Base-by-base conservation (phyloP, 2,797 vertebrate genomes). In the Urocyon cinereoargenteus region DNA sequence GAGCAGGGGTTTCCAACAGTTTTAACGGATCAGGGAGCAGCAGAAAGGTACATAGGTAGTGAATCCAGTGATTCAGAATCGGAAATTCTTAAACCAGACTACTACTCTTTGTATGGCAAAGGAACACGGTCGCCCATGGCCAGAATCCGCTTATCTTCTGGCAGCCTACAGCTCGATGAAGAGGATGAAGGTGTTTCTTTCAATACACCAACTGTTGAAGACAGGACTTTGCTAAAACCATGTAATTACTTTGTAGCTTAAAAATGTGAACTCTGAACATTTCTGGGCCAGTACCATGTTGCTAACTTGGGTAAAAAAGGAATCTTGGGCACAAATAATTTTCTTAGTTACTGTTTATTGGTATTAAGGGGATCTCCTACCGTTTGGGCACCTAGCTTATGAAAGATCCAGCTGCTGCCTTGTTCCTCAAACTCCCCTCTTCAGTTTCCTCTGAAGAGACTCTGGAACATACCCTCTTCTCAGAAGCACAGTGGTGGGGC, bases 11-110 rank as follows among this genome's bases (percentile, higher is more conserved):
- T 97, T 26, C 97, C 98, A 1, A 98, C 99, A 15, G 98, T 98
- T 1, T 98, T 97, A 0, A 94, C 98, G 26, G 99, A 97, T 0
- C 98, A 99, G 3, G 98, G 97, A 66, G 88, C 98, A 0, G 91
- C 98, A 0, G 99, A 99, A 34, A 98, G 98, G 61, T 98, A 98
- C 12, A 94, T 98, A 78, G 97, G 98, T 90, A 98, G 98, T 93
- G 99, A 99, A 98, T 99, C 99, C 98, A 99, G 99, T 0, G 99
- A 99, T 97, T 99, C 99, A 0, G 99, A 99, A 97, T 99, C 99
- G 0, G 99, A 99, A 86, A 98, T 99, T 3, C 99, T 99, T 97
- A 99, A 99, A 10, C 96, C 99, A 0, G 99, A 99, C 68, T 99
- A 99, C 98, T 99, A 99, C 90, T 98, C 99, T 24, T 98, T 99